Conservation (phyloP, 2,113 vertebrate genomes). For the Phaethon lepturus region DNA sequence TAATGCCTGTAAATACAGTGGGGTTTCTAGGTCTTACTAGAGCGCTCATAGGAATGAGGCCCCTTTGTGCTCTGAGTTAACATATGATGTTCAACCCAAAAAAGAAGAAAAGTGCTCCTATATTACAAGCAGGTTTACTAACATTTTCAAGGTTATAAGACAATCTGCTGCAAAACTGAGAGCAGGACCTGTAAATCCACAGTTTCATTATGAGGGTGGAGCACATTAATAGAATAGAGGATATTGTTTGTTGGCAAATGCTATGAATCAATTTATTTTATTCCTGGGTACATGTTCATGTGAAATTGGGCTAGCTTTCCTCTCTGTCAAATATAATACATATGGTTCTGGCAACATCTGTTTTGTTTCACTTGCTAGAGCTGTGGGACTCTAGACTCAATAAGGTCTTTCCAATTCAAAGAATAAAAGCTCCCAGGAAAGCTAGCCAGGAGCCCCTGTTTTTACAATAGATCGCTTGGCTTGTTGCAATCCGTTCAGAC, state of each 20-base stretch:
- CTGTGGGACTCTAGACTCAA: neutral
- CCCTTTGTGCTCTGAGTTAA: neutral
- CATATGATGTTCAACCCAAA: neutral
- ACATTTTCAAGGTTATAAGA: neutral
- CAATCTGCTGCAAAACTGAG: neutral
- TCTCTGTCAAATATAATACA: neutral
- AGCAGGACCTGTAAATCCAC: neutral
- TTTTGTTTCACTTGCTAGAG: neutral
- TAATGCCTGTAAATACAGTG: neutral
- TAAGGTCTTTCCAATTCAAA: slow-evolving; percentile 30
- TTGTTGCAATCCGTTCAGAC: neutral
- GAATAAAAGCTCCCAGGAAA: slow-evolving; percentile 31
- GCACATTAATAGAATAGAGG: neutral
- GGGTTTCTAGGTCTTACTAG: neutral
- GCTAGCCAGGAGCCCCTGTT: neutral
- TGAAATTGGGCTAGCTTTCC: neutral
- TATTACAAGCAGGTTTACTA: neutral
- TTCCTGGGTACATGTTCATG: neutral
- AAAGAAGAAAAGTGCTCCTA: accelerated
- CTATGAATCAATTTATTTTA: neutral
- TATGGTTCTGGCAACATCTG: neutral
- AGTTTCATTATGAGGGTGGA: neutral
- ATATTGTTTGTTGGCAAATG: neutral
- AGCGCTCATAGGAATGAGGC: neutral
- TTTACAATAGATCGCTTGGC: neutral